Conservation (phyloP, 2,113 vertebrate species). For the Dascyllus trimaculatus region DNA sequence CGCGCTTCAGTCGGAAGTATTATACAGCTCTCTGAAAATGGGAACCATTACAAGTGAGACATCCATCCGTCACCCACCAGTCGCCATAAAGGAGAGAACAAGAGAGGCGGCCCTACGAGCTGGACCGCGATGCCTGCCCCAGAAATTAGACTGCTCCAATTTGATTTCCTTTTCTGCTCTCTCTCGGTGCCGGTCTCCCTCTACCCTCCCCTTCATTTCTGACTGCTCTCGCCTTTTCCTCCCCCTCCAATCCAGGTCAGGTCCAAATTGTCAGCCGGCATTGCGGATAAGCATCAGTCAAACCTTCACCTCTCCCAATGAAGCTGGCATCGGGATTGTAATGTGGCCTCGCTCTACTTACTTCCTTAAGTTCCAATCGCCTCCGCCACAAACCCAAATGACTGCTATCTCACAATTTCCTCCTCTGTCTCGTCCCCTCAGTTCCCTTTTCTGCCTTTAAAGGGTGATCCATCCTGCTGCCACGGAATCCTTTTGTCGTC, state of each 20-base stretch:
- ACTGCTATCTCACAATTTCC: constrained; percentile 21
- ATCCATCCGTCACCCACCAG: constrained; percentile 63
- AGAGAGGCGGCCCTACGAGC: constrained; percentile 25
- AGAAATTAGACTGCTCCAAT: constrained; percentile 71
- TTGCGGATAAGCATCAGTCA: constrained; percentile 49
- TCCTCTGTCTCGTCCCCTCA: constrained; percentile 21
- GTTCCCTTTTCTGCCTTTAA: constrained; percentile 40
- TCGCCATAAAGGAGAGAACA: constrained; percentile 27
- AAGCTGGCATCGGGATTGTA: constrained; percentile 45
- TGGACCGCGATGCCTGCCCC: constrained; percentile 54
- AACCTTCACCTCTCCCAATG: constrained; percentile 35
- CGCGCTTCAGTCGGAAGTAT: constrained; percentile 55
- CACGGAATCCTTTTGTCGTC: constrained; percentile 12
- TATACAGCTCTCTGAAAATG: constrained; percentile 67
- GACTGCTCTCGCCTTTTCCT: neutral
- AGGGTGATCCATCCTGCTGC: constrained; percentile 30
- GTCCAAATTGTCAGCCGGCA: constrained; percentile 17
- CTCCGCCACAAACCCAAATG: constrained; percentile 13
- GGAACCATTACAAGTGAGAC: constrained; percentile 71
- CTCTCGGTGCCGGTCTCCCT: constrained; percentile 17
- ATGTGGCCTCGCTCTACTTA: constrained; percentile 39
- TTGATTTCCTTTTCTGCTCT: constrained; percentile 60
- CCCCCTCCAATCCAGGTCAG: constrained; percentile 1
- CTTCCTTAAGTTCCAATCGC: constrained; percentile 28
- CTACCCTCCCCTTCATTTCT: constrained; percentile 26